Percentiles rank a stretch among this genome's conserved stretches.
phyloP scores from a whole-genome alignment of 2,797 vertebrate genomes.

The Anisognathus igniventris region DNA sequence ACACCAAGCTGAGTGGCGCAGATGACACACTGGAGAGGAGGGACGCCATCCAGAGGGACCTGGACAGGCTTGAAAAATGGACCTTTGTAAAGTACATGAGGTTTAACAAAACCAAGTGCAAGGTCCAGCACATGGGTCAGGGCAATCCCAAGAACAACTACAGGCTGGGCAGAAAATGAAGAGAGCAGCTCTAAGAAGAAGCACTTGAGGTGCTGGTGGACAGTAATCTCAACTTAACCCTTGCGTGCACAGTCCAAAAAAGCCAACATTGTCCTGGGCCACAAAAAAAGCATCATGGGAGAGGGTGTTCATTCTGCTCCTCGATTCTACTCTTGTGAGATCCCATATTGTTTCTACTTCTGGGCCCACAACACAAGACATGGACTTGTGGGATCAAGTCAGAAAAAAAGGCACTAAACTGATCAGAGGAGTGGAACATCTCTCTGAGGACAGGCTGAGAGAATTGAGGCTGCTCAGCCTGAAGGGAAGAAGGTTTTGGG shows the following conservation, averaged over 20 bases:
- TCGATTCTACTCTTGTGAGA: background rate
- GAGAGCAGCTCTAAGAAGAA: background rate
- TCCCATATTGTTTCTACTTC: background rate
- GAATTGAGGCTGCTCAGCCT: background rate
- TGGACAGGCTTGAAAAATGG: background rate
- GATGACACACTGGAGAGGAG: fast-evolving
- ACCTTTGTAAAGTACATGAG: background rate
- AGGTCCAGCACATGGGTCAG: no score
- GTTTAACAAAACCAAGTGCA: background rate
- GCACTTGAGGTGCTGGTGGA: background rate
- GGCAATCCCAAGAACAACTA: no score
- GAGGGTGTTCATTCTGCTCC: background rate
- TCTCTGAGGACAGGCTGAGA: background rate
- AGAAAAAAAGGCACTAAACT: background rate
- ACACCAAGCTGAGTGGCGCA: background rate
- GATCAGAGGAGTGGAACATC: background rate
- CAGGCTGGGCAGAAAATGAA: background rate
- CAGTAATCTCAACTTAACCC: background rate
- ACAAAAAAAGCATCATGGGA: background rate
- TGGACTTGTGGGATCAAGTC: background rate
- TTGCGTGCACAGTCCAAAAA: fast-evolving
- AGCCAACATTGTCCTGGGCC: fast-evolving
- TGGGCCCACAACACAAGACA: background rate
- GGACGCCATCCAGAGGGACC: no score
- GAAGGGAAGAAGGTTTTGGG: background rate